Evolutionary conservation across 2,113 vertebrate species (phyloP), one percentile per base, ranked within the genome.

Genomic region (Sorex fumeus): DNA sequence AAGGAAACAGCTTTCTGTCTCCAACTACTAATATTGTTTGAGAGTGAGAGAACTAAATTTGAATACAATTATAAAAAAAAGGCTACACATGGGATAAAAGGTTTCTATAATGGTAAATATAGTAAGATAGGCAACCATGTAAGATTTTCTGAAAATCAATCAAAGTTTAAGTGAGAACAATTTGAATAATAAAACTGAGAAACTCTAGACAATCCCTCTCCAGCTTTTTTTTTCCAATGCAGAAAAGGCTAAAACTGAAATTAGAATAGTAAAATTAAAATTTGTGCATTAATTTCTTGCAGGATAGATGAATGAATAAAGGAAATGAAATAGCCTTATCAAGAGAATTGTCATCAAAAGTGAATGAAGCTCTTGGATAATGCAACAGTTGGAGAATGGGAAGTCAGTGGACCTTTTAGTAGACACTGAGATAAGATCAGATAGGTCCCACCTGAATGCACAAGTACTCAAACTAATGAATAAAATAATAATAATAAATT

Each of bases 171-270:
- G 30, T 27, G 84, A 88, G 30, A 90, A 72, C 47, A 94, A 86
- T 40, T 9, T 82, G 36, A 92, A 72, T 84, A 90, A 92, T 21
- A 67, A 89, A 88, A 67, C 67, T 78, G 82, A 90, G 28, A 6
- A 94, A 78, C 8, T 91, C 84, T 2, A 90, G 34, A 91, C 32
- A 43, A 7, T 2, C 87, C 32, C 87, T 45, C 28, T 7, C 16
- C 69, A 57, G 3, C 7, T 78, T 80, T 36, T 30, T 36, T 30
- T 57, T n/a, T 43, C n/a, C 57, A 40, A 76, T 15, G 64, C 34
- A 88, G 36, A 64, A 45, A 79, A 81, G 53, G 13, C 13, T 53
- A 1, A 53, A 53, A 53, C 53, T 50, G 64, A 90, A 94, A 53
- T 32, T 50, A 78, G 28, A 78, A 84, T 45, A 27, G 92, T 34